Evolutionary conservation across 2,113 vertebrate species (phyloP), one percentile per base, ranked within the genome.

Genomic region (Perognathus longimembris): DNA sequence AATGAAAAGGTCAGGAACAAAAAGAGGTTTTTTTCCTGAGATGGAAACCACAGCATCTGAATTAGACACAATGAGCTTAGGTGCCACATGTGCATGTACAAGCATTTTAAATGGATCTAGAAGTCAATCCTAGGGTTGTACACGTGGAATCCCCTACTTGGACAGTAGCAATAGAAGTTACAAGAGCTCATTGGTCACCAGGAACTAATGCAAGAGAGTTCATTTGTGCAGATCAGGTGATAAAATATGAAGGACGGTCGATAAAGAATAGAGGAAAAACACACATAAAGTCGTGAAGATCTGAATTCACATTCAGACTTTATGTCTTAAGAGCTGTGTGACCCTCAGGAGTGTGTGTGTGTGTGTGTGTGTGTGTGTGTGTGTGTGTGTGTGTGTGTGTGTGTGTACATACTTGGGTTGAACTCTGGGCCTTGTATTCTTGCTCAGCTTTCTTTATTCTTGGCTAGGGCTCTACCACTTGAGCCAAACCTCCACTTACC

Each of bases 251-350:
- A 38, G 6, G 32, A 34, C 24, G 20, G 14, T 73, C 10, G 26
- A 63, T 26, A 64, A 12, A 32, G 32, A 9, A 34, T 5, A 67
- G 30, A 34, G 7, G 12, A 7, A 28, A 80, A 85, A 85, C 30
- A 7, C 15, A 54, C 0, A 3, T 32, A 42, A 21, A 34, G 9
- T 61, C 9, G 17, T n/a, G 26, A 1, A 74, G 38, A 50, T 12
- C 36, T 24, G 26, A 50, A 45, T 38, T 89, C 67, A 88, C 80
- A 81, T 59, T 24, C 54, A 79, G 30, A 45, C 28, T 50, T 57
- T 57, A 63, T 69, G 24, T 71, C 80, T 88, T 78, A 24, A 87
- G 10, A 86, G 59, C 36, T 61, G 3, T 26, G 10, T 73, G 73
- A 24, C 26, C 26, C 64, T 80, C 50, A 59, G 54, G 32, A 59